Base-by-base conservation (phyloP, 1,140 invertebrate species). In the Drosophila hydei region DNA sequence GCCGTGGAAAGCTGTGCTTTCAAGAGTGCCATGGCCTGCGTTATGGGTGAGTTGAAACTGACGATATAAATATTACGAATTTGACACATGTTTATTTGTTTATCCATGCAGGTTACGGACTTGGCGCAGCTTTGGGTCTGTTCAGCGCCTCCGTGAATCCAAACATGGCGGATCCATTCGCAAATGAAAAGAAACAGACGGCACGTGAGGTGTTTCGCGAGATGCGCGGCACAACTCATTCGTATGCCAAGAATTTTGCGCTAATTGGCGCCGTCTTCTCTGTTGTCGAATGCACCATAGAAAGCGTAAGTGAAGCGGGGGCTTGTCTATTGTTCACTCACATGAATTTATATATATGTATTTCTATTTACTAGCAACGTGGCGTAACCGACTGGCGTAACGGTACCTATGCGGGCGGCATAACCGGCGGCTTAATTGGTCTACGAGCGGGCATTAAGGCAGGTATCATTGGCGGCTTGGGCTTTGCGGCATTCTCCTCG, bases 241-340 rank as follows among this genome's bases (percentile, higher is more conserved):
- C 96, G 55, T 99, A 99, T 93, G 98, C 96, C 0, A 99, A 99
- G 93, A 99, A 99, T 92, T 99, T 99, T 94, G 98, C 98, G 16
- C 93, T 98, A 47, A 94, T 99, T 75, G 99, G 98, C 59, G 95
- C 95, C 18, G 94, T 99, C 50, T 99, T 99, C 93, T 95, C 98
- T 27, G 96, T 95, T 6, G 95, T 98, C 8, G 98, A 99, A 93
- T 99, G 98, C 91, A 94, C 95, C 16, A 96, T 99, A 90, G 98
- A 99, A 94, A 95, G 94, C 59, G 96, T 97, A 92, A 93, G 92
- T 92, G 51, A 11, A 5, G 1, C 1, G 9, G 27, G 0, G 9
- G 11, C 8, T 6, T 7, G 54, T 16, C n/a, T 1, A 54, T 18
- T 93, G 94, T 3, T 11, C 30, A 33, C 30, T 11, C 30, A 11